A percentile compares a stretch with the other conserved stretches of the same genome.
These are phyloP conservation scores for Nannobrachium achirus DNA, from an alignment of 2,113 vertebrate genomes.

Conservation along the genomic window DNA sequence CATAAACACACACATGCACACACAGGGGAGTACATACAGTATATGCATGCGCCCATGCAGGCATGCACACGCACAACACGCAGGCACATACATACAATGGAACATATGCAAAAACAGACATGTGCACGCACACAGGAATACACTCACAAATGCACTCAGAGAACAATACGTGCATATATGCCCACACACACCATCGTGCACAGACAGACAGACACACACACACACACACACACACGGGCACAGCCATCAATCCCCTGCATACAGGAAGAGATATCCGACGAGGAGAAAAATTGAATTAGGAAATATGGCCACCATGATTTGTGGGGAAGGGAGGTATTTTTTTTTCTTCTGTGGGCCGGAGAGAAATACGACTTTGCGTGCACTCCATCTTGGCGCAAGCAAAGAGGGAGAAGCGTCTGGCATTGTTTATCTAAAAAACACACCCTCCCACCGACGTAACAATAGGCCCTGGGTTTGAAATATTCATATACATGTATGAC, in stretches of 20 bases:
- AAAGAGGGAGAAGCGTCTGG: conserved; percentile 66
- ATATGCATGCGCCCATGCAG: too few relatives aligned
- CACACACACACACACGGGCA: conserved; percentile 43
- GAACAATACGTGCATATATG: too few relatives aligned
- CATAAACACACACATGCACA: too few relatives aligned
- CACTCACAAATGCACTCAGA: too few relatives aligned
- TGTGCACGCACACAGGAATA: background rate
- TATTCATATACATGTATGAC: conserved; percentile 79
- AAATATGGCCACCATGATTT: conserved; percentile 74
- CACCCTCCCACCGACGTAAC: conserved; percentile 56
- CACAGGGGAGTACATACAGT: too few relatives aligned
- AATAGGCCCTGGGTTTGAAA: conserved; percentile 72
- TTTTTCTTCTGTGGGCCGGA: conserved; percentile 50
- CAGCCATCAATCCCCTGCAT: conserved; percentile 72
- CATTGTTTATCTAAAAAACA: conserved; percentile 69
- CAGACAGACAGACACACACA: background rate
- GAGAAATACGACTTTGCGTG: conserved; percentile 62
- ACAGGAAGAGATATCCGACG: conserved; percentile 68
- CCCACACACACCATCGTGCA: too few relatives aligned
- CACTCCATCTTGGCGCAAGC: conserved; percentile 62
- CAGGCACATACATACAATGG: background rate
- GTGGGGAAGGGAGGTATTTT: conserved; percentile 50
- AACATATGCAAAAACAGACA: background rate
- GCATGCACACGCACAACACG: background rate
- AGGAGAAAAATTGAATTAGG: conserved; percentile 76